Base-by-base conservation (phyloP, 2,888 invertebrate species). In the Nomada fabriciana region DNA sequence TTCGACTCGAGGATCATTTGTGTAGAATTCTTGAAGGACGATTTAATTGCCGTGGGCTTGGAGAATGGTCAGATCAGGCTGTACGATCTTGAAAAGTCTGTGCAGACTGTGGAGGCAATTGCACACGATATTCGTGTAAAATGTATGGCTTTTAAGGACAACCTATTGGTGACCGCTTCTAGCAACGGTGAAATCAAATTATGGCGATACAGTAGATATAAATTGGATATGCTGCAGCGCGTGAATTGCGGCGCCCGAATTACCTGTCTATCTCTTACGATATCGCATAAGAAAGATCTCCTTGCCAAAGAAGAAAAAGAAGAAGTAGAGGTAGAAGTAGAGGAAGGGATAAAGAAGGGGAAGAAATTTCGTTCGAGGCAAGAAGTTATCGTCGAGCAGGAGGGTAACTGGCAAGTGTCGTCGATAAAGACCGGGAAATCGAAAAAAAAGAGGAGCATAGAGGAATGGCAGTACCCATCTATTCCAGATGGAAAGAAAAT, bases 181-280 rank as follows among this genome's bases (percentile, higher is more conserved):
- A 98, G 98, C 94, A 95, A 96, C 80, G 98, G 98, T 0, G 96
- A 96, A 91, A 94, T 98, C 64, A 97, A 97, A 94, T 94, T 97
- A 0, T 98, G 97, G 97, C 94, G 92, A 82, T 92, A 94, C 72
- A 88, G 57, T 68, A 93, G 88, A 86, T 89, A 88, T 74, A 93
- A 88, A 89, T 96, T 90, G 90, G 93, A 89, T 52, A 88, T 92
- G 57, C 74, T 94, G 23, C 93, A 93, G 20, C 87, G 85, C 9
- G 95, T 96, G 92, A 92, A 96, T 83, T 95, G 95, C 55, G 94
- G 94, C 75, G 94, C 95, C n/a, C 96, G 98, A 89, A 96, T 97
- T 18, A 97, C 97, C 20, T 97, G 97, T 91, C 93, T 97, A 69
- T 94, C 95, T 73, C 93, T 97, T 47, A 94, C 96, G 3, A 59